Percentiles rank a stretch among this genome's conserved stretches.
phyloP scores from a whole-genome alignment of 2,797 vertebrate genomes.

The Holocentrus rufus region DNA sequence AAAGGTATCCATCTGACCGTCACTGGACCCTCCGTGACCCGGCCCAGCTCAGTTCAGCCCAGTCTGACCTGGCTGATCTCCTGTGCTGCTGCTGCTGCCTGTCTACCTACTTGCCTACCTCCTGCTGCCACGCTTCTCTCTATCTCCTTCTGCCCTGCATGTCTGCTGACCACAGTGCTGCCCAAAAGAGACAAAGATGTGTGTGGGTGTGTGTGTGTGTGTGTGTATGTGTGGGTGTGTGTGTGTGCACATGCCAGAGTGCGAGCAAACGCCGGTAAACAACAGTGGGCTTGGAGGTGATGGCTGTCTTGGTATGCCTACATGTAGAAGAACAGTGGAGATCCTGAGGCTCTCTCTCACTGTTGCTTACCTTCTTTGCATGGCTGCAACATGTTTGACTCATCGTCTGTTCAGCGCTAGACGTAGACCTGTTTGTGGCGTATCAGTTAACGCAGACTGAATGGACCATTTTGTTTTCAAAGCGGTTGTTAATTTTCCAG shows the following conservation, averaged over 20 bases:
- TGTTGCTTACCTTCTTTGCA: constrained; percentile 81
- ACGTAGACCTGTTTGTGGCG: constrained; percentile 48
- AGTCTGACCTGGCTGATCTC: constrained; percentile 69
- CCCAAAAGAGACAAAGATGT: constrained; percentile 61
- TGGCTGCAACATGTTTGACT: constrained; percentile 75
- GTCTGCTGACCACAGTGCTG: constrained; percentile 72
- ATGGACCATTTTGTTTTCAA: constrained; percentile 68
- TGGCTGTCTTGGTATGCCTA: constrained; percentile 38
- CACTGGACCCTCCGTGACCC: constrained; percentile 72
- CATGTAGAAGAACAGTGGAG: constrained; percentile 47
- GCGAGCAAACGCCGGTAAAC: constrained; percentile 63
- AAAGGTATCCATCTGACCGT: constrained; percentile 91
- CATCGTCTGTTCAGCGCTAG: constrained; percentile 59
- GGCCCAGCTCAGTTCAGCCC: constrained; percentile 72
- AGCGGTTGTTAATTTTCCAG: constrained; percentile 68
- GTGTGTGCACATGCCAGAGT: constrained; percentile 44
- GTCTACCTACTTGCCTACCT: constrained; percentile 69
- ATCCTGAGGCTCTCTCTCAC: constrained; percentile 62
- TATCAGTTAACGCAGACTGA: constrained; percentile 47
- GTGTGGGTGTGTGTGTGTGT: constrained; percentile 33
- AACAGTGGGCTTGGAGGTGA: constrained; percentile 70
- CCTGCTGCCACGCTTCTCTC: constrained; percentile 73
- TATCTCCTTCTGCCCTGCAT: constrained; percentile 77
- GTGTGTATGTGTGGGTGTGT: constrained; percentile 21
- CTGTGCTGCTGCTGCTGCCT: constrained; percentile 72